These are phyloP conservation scores for Malacosoma neustria DNA, from an alignment of 2,888 invertebrate genomes.

Conservation along the genomic window DNA sequence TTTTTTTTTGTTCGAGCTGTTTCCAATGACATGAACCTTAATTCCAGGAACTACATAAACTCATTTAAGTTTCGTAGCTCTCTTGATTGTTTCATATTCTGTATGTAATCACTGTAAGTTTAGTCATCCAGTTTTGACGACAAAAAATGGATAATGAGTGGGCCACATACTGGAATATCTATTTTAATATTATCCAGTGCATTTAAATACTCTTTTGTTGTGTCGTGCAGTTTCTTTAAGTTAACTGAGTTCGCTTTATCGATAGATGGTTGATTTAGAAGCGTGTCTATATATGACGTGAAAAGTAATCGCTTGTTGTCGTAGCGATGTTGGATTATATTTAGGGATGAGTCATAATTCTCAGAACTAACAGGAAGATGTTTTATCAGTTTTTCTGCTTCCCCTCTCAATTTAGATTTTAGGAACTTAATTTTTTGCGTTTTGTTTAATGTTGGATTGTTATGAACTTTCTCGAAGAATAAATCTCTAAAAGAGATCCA, in stretches of 20 bases:
- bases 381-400: not conserved
- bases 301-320: conserved; percentile 3
- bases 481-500: not conserved
- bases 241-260: not conserved
- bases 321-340: conserved; percentile 2
- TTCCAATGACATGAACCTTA: not conserved
- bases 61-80: not conserved
- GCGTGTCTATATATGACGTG: conserved; percentile 2
- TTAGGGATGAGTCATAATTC: not conserved
- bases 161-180: conserved; percentile 1
- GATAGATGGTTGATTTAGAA: conserved; percentile 2
- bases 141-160: not conserved
- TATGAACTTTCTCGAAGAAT: not conserved
- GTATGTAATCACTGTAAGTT: not conserved
- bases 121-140: not conserved
- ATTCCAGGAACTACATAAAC: not conserved
- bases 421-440: not conserved
- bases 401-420: not conserved
- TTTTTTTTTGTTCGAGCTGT: not conserved
- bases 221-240: conserved; percentile 2
- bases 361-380: not conserved
- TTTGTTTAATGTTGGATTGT: not conserved
- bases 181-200: not conserved
- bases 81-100: not conserved
- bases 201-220: conserved; percentile 1